Conservation (phyloP, 2,888 invertebrate genomes). For the Lucinisca nassula region DNA sequence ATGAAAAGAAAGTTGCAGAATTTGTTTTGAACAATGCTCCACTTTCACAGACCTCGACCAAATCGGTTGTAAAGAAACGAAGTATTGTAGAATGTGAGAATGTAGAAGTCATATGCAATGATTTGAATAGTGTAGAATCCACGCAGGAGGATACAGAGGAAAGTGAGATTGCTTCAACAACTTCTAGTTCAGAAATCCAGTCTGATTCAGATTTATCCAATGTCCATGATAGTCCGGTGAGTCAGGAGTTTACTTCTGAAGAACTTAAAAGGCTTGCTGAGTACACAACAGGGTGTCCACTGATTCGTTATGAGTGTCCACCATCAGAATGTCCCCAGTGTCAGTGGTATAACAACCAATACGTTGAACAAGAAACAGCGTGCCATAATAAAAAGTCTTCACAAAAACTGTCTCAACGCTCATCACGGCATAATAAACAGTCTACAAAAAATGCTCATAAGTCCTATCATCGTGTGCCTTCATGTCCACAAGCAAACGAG, state of each 20-base stretch:
- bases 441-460: conserved; percentile 4
- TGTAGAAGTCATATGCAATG: conserved; percentile 86
- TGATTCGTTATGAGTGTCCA: conserved; percentile 84
- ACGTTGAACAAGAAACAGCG: conserved; percentile 43
- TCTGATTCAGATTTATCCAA: conserved; percentile 80
- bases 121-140: conserved; percentile 80
- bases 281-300: conserved; percentile 84
- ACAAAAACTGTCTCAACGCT: conserved; percentile 10
- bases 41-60: conserved; percentile 58
- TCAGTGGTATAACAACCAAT: conserved; percentile 74
- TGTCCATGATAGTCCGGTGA: conserved; percentile 56
- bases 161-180: conserved; percentile 80
- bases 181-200: conserved; percentile 81
- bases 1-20: conserved; percentile 74
- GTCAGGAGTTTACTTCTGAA: conserved; percentile 76
- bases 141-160: conserved; percentile 77
- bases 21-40: conserved; percentile 81
- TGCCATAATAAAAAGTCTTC: not conserved
- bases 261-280: conserved; percentile 83
- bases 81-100: conserved; percentile 84
- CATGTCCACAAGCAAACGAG: not conserved
- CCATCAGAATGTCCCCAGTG: conserved; percentile 85
- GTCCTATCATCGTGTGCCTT: not conserved
- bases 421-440: conserved; percentile 3
- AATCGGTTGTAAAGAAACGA: conserved; percentile 68